These are phyloP conservation scores for Cyanistes caeruleus DNA, from an alignment of 2,113 vertebrate genomes.

Conservation along the genomic window DNA sequence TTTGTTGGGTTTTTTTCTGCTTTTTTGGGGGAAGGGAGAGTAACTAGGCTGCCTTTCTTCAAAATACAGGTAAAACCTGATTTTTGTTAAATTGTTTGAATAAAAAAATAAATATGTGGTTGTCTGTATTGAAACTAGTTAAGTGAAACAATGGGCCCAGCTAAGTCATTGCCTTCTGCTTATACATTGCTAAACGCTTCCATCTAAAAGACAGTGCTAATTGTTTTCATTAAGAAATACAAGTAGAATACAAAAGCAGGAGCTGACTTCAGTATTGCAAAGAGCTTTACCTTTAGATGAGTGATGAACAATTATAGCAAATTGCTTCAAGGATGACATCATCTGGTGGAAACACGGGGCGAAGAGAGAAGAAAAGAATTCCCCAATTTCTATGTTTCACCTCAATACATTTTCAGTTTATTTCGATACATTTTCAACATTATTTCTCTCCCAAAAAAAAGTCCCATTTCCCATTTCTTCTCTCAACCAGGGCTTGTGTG, in stretches of 20 bases:
- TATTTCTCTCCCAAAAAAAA: not conserved
- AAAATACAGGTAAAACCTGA: not conserved
- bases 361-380: not conserved
- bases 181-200: not conserved
- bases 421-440: too few species aligned
- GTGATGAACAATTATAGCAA: not conserved
- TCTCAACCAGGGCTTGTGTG: not conserved
- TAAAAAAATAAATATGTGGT: not conserved
- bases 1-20: not conserved
- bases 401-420: not conserved
- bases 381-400: not conserved
- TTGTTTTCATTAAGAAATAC: not conserved
- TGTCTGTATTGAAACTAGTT: not conserved
- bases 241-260: not conserved
- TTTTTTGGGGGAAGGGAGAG: accelerated
- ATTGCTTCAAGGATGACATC: not conserved
- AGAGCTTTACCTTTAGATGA: not conserved
- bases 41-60: not conserved
- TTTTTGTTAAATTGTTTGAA: not conserved
- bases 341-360: not conserved
- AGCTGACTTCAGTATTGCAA: not conserved
- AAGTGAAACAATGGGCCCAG: not conserved
- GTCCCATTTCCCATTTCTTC: not conserved
- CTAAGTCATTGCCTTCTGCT: not conserved
- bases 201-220: not conserved